phyloP scores from a whole-genome alignment of 2,797 vertebrate species.

The Chaenodraco wilsoni region DNA sequence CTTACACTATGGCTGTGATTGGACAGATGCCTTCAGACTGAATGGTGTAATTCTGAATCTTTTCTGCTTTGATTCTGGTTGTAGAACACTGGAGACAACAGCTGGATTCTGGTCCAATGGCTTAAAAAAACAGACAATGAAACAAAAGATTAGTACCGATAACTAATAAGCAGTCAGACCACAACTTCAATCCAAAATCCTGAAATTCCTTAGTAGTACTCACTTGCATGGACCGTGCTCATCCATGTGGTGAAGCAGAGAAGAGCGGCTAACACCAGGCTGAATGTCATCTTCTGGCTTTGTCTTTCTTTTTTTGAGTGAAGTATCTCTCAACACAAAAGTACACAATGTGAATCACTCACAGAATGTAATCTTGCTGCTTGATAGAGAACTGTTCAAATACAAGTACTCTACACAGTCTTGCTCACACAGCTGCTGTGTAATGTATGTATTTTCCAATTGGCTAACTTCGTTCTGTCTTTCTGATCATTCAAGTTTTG shows the following conservation, averaged over 20 bases:
- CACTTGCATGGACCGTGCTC: slow-evolving; percentile 49
- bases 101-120: fast-evolving
- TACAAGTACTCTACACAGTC: background rate
- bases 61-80: fast-evolving
- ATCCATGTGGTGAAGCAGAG: slow-evolving; percentile 55
- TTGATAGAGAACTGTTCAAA: background rate
- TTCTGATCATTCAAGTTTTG: slow-evolving; percentile 18
- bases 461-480: background rate
- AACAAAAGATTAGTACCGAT: background rate
- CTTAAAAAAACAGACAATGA: slow-evolving; percentile 46
- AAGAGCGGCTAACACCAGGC: slow-evolving; percentile 32
- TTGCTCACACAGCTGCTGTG: background rate
- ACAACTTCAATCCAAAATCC: background rate
- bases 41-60: slow-evolving; percentile 49
- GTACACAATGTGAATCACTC: background rate
- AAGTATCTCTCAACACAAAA: slow-evolving; percentile 5
- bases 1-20: slow-evolving; percentile 65
- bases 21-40: slow-evolving; percentile 49
- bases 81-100: slow-evolving; percentile 1
- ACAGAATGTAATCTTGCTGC: background rate
- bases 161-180: background rate
- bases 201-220: slow-evolving; percentile 38
- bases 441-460: background rate
- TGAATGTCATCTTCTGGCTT: slow-evolving; percentile 55
- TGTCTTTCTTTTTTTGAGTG: background rate